Evolutionary conservation across 2,113 vertebrate species (phyloP).

Genomic region (Nothocercus nigrocapillus): DNA sequence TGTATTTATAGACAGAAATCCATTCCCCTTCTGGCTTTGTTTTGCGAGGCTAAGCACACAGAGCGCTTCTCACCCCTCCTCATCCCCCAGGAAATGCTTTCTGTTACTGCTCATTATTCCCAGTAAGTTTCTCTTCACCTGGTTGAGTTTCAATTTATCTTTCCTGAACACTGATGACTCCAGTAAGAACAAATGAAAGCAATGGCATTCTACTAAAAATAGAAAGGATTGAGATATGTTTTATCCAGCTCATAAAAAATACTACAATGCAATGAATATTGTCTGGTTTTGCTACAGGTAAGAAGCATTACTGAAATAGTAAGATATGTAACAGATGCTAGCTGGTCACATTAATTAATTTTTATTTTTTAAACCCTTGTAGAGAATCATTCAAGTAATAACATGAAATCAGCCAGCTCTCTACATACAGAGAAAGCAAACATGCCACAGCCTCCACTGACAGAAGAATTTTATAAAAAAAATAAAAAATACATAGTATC

Average conservation of each 20-base stretch:
- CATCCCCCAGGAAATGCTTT: background rate
- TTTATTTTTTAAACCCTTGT: background rate
- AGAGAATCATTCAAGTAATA: slow-evolving; percentile 2
- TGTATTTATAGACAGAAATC: background rate
- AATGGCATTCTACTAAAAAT: background rate
- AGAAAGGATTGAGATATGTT: background rate
- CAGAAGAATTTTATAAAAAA: background rate
- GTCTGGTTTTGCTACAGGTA: background rate
- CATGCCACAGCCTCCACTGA: background rate
- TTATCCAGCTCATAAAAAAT: background rate
- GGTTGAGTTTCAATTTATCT: background rate
- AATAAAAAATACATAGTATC: background rate
- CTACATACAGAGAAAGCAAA: slow-evolving; percentile 1
- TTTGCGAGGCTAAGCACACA: background rate
- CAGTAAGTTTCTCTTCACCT: background rate
- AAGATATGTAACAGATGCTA: background rate
- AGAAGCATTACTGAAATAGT: background rate
- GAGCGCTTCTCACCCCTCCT: background rate
- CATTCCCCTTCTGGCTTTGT: background rate
- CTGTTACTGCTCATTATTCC: background rate
- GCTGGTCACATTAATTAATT: slow-evolving; percentile 10
- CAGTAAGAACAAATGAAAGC: background rate
- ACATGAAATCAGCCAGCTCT: background rate
- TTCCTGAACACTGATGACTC: background rate
- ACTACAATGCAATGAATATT: background rate